Evolutionary conservation across 2,797 vertebrate species (phyloP).

Genomic region (Spheniscus humboldti): DNA sequence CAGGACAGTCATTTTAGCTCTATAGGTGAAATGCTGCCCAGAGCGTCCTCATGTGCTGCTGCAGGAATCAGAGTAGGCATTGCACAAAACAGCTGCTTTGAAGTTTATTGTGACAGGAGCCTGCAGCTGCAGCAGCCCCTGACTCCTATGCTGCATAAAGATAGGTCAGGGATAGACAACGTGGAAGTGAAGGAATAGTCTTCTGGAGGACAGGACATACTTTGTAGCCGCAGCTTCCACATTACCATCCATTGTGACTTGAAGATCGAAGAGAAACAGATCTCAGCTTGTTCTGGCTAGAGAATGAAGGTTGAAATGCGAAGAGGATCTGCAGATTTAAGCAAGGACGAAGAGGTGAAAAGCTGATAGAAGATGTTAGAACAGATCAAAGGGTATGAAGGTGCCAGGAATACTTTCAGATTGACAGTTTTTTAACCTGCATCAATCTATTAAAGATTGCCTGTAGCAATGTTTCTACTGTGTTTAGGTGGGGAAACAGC

Average conservation of each 20-base stretch:
- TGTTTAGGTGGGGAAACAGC: not conserved
- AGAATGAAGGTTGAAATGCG: not conserved
- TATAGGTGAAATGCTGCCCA: not conserved
- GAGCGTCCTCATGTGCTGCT: not conserved
- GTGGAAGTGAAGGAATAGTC: not conserved
- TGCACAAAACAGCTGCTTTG: not conserved
- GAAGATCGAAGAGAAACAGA: not conserved
- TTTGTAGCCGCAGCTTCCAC: not conserved
- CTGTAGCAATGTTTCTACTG: not conserved
- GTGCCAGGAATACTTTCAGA: not conserved
- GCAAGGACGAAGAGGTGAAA: not conserved
- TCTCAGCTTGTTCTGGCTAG: not conserved
- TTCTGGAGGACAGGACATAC: not conserved
- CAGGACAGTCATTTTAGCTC: not conserved
- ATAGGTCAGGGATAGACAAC: not conserved
- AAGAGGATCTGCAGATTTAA: not conserved
- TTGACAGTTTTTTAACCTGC: not conserved
- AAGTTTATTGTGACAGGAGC: not conserved
- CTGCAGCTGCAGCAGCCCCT: not conserved
- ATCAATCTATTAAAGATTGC: not conserved
- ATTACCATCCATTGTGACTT: not conserved
- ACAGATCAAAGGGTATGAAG: not conserved
- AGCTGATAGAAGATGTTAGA: not conserved
- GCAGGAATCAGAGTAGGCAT: not conserved
- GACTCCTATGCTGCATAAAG: not conserved